These are phyloP conservation scores for Pachyramphus minor DNA, from an alignment of 2,113 vertebrate genomes.

Conservation along the genomic window DNA sequence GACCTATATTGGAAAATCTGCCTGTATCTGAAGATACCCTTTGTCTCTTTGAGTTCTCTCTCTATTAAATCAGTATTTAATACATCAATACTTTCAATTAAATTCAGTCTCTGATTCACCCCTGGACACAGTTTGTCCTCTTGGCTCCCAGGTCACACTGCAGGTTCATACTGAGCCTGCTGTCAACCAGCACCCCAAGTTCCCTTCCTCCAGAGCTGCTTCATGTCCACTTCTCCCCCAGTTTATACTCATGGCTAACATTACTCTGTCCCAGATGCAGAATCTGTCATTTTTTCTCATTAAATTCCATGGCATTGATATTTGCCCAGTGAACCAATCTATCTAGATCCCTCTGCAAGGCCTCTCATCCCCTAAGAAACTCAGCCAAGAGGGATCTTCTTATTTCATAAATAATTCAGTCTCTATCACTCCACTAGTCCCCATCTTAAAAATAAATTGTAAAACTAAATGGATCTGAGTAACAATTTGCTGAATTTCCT, in stretches of 20 bases:
- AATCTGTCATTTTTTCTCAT: background rate
- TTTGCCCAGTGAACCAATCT: too few species aligned
- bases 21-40: fast-evolving
- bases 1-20: background rate
- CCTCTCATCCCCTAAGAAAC: fast-evolving
- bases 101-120: background rate
- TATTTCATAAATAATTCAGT: background rate
- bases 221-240: fast-evolving
- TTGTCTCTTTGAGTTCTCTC: background rate
- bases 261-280: background rate
- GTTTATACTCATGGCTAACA: fast-evolving
- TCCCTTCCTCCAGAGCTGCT: background rate
- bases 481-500: background rate
- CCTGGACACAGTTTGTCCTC: fast-evolving
- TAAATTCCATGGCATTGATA: background rate
- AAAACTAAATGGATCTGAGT: background rate
- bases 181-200: background rate
- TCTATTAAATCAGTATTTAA: background rate
- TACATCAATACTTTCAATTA: background rate
- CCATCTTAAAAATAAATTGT: background rate
- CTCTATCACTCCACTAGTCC: background rate
- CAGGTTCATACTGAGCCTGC: background rate
- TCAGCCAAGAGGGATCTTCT: background rate
- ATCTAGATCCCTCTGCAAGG: background rate
- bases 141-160: background rate